Evolutionary conservation across 2,888 invertebrate species (phyloP).

Genomic region (Lymantria monacha): DNA sequence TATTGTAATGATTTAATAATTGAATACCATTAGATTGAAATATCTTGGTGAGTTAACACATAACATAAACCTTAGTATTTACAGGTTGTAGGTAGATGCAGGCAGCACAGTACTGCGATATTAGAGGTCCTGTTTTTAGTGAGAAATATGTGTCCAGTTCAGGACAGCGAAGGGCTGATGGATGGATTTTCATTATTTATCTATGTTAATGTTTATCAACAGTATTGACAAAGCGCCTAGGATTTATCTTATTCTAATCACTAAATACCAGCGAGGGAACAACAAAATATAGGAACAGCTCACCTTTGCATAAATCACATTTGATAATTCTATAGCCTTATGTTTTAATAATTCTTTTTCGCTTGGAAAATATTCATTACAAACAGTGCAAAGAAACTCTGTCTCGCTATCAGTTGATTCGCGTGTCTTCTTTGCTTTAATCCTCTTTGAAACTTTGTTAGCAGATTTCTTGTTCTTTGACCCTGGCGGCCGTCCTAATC

Average conservation of each 20-base stretch:
- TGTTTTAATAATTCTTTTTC: conserved; percentile 19
- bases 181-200: background rate
- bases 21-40: too few species aligned
- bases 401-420: background rate
- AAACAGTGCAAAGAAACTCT: conserved; percentile 20
- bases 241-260: conserved; percentile 4
- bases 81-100: too few species aligned
- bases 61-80: too few species aligned
- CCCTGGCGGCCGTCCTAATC: conserved; percentile 45
- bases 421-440: conserved; percentile 2
- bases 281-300: conserved; percentile 5
- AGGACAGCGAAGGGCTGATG: too few species aligned
- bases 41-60: too few species aligned
- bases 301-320: conserved; percentile 20
- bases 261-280: conserved; percentile 5
- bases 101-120: too few species aligned
- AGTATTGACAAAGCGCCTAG: conserved; percentile 11
- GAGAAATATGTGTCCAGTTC: too few species aligned
- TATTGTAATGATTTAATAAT: too few species aligned
- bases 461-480: conserved; percentile 42
- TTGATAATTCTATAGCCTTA: conserved; percentile 8
- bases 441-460: conserved; percentile 14
- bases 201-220: background rate
- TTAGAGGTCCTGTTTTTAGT: too few species aligned
- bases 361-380: conserved; percentile 19